phyloP scores from a whole-genome alignment of 2,888 invertebrate species.

The Tetropium fuscum region DNA sequence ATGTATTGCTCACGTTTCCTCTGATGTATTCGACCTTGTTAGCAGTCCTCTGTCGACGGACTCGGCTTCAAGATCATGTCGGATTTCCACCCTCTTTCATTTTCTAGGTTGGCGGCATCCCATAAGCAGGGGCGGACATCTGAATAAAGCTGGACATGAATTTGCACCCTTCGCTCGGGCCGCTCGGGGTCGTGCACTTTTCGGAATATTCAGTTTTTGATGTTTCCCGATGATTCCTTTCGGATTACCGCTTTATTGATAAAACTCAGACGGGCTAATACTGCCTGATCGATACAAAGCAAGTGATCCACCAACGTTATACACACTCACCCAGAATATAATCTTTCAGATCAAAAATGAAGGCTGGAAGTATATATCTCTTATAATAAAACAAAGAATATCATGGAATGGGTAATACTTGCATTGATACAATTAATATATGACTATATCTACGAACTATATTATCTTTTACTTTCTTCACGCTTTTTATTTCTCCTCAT shows the following conservation, averaged over 20 bases:
- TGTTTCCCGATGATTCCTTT: constrained; percentile 35
- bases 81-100: constrained; percentile 61
- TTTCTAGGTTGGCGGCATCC: constrained; percentile 53
- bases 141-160: constrained; percentile 57
- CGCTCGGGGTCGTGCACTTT: constrained; percentile 39
- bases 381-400: no score
- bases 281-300: constrained; percentile 1
- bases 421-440: no score
- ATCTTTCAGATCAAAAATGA: no score
- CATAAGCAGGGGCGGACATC: constrained; percentile 54
- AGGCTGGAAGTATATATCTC: no score
- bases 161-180: constrained; percentile 52
- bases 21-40: constrained; percentile 51
- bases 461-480: no score
- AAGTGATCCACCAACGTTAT: no score
- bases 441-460: no score
- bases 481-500: no score
- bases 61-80: constrained; percentile 56
- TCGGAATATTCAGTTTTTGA: constrained; percentile 40
- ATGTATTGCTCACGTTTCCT: constrained; percentile 30
- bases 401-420: no score
- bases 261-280: constrained; percentile 13
- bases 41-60: constrained; percentile 52
- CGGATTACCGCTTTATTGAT: constrained; percentile 21
- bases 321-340: no score